These are phyloP conservation scores for Illadopsis cleaveri DNA, from an alignment of 2,113 vertebrate species.

Conservation along the genomic window DNA sequence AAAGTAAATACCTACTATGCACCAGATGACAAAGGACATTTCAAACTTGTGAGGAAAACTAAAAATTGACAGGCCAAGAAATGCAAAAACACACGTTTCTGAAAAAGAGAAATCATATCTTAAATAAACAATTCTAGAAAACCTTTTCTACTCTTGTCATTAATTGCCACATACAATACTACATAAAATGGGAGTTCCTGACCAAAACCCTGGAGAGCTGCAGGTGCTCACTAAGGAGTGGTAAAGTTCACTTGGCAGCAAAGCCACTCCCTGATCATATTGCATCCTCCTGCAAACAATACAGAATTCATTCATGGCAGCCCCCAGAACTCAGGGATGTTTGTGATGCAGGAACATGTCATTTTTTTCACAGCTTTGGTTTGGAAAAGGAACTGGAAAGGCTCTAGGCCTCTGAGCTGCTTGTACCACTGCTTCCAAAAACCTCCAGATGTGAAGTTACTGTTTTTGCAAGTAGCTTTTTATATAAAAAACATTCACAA, in stretches of 20 bases:
- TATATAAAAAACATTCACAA: neutral
- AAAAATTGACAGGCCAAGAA: conserved; percentile 97
- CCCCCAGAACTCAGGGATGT: neutral
- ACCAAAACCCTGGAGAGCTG: neutral
- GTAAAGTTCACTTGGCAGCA: neutral
- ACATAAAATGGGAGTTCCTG: neutral
- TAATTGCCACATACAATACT: neutral
- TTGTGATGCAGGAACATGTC: neutral
- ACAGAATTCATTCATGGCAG: neutral
- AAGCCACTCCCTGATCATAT: neutral
- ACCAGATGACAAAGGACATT: conserved; percentile 99
- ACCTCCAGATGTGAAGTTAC: neutral
- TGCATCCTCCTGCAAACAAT: neutral
- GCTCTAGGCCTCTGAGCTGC: neutral
- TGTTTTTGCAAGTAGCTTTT: neutral
- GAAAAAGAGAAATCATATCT: conserved; percentile 65
- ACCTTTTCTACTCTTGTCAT: neutral
- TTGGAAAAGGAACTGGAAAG: neutral
- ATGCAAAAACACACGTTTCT: conserved; percentile 99
- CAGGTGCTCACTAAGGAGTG: neutral
- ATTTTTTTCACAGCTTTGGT: neutral
- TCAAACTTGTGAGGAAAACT: conserved; percentile 99
- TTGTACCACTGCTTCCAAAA: neutral
- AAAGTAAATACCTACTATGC: conserved; percentile 89
- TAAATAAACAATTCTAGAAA: neutral